Base-by-base conservation (phyloP, 2,888 invertebrate species). In the Mongoloraphidia duomilia region DNA sequence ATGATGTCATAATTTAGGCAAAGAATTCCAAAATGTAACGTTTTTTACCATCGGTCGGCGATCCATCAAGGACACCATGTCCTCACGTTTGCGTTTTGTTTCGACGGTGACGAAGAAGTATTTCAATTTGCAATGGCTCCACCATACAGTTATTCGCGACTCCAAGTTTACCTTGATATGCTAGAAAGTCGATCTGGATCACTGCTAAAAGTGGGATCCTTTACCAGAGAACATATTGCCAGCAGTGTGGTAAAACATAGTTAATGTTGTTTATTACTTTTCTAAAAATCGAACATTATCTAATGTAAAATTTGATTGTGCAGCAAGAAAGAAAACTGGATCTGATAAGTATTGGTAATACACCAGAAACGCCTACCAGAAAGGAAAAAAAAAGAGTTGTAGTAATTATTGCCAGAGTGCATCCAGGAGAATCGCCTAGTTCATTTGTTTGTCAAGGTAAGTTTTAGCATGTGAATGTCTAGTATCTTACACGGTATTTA, bases 71-170 rank as follows among this genome's bases (percentile, higher is more conserved):
- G 88, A 50, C 87, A 95, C 58, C 91, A 93, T 66, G 84, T 97
- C 34, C 74, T 97, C 51, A 94, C 92, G 60, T 85, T 97, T 63
- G 85, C 91, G 0, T 96, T 96, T 65, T 84, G 85, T 26, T 97
- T 98, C 63, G 96, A 96, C 66, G 81, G 82, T 49, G 94, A 95
- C 64, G 92, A 93, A 57, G 95, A 96, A 61, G 80, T 91, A 2
- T 96, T 93, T 63, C 95, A 96, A 64, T 97, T 98, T 68, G 82
- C 93, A 2, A 79, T 96, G 59, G 85, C 87, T 33, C 90, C 87
- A 52, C 97, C 97, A 0, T 98, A 97, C 65, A 91, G 94, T n/a
- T 97, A 95, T 67, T 85, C 91, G 0, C 75, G 88, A 48, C 75
- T 91, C 46, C 89, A 95, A 67, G 82, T 84, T 40, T 88, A 93